Base-by-base conservation (phyloP, 2,797 vertebrate genomes). In the Sebastes trivittatus region DNA sequence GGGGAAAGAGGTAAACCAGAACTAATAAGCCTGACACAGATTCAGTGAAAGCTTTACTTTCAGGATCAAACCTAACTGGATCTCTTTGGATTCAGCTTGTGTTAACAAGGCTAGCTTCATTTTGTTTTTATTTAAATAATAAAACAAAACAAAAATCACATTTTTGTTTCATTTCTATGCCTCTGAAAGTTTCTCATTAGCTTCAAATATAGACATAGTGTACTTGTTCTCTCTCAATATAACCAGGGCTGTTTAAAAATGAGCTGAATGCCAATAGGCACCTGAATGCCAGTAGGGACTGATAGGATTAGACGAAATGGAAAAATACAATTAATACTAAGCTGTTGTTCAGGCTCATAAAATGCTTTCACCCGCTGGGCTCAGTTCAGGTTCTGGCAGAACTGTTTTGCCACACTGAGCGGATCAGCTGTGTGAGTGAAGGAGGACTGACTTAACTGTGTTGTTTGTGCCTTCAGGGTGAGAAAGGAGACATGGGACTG, bases 401-500 rank as follows among this genome's bases (percentile, higher is more conserved):
- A 34, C 42, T 25, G n/a, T 54, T 66, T 23, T n/a, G 6, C 29
- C 25, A 6, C 3, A 4, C 10, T 29, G 9, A 30, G 32, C 6
- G 59, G 23, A 32, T 60, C 23, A 65, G 49, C 52, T 72, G 49
- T 58, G 22, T 16, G 6, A 30, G 10, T 59, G 5, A 36, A 29
- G n/a, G 13, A 8, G 23, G 30, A 66, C 18, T 49, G 38, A 7
- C 61, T 72, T 38, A 38, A 72, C 61, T 49, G 10, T 5, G 11
- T 22, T 74, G 4, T 78, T 56, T 83, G 32, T 88, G 22, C 84
- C 20, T 20, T 70, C 86, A 98, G 97, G 97, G 97, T 0, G 95
- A 96, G 74, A 96, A 96, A 86, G 97, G 97, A 78, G 95, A 95
- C 27, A 63, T 83, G 46, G 96, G 95, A 6, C 71, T 86, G 7